Conservation (phyloP, 2,797 vertebrate species). For the Hafferia zeledoni region DNA sequence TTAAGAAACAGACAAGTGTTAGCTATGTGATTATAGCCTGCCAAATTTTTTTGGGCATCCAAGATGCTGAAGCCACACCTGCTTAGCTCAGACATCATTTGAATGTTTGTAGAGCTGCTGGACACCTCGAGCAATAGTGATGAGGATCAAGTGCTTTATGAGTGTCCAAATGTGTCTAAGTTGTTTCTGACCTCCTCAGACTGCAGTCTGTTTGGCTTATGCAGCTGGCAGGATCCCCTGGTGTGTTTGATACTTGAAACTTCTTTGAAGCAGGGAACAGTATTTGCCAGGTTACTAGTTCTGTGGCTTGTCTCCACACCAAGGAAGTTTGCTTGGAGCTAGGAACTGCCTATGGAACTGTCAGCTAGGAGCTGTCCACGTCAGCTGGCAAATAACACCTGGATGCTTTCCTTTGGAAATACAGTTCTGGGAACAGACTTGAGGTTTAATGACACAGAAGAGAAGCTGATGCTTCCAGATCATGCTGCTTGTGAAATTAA, state of each 20-base stretch:
- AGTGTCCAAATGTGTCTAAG: neutral
- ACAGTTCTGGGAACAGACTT: neutral
- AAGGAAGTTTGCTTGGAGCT: neutral
- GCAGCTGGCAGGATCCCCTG: neutral
- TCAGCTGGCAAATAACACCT: neutral
- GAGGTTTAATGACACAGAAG: neutral
- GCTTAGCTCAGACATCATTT: neutral
- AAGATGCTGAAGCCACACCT: neutral
- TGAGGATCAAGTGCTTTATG: neutral
- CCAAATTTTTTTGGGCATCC: neutral
- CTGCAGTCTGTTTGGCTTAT: neutral
- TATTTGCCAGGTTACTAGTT: neutral
- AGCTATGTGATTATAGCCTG: neutral
- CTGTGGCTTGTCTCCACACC: accelerated
- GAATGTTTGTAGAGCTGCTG: neutral
- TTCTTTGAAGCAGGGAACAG: neutral
- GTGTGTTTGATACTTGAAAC: neutral
- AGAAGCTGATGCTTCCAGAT: neutral
- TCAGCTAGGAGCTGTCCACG: no score
- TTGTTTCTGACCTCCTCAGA: conserved; percentile 11
- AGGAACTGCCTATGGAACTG: no score
- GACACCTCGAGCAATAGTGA: conserved; percentile 23
- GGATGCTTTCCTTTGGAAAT: neutral
- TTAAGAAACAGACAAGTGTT: accelerated
- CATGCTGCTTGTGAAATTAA: neutral